These are phyloP conservation scores for Abscondita cerata DNA, from an alignment of 2,888 invertebrate genomes.

Conservation along the genomic window DNA sequence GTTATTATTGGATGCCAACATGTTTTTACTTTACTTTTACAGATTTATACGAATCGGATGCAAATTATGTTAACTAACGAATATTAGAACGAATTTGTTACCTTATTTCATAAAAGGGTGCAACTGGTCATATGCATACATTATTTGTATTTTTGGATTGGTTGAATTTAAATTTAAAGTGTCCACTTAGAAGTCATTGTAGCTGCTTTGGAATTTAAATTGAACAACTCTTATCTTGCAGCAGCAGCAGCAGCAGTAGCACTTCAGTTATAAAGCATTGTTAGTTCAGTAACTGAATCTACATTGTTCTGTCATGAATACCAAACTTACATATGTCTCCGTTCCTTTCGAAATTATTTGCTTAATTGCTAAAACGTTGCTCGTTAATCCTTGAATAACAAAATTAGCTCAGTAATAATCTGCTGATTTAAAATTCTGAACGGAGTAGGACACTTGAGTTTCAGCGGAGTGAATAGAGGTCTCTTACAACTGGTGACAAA, in stretches of 20 bases:
- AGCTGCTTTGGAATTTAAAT: conserved; percentile 58
- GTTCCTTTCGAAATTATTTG: background rate
- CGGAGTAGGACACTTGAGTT: conserved; percentile 8
- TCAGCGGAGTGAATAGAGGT: conserved; percentile 23
- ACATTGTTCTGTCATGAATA: conserved; percentile 53
- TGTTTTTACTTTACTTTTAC: conserved; percentile 32
- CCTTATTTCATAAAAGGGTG: conserved; percentile 37
- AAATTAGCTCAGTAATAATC: conserved; percentile 9
- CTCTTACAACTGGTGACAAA: conserved; percentile 46
- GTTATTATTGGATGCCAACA: conserved; percentile 25
- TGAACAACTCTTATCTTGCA: conserved; percentile 57
- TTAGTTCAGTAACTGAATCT: conserved; percentile 56
- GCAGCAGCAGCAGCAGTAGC: conserved; percentile 55
- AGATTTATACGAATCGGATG: conserved; percentile 38
- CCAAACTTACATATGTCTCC: conserved; percentile 45
- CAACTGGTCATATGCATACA: conserved; percentile 41
- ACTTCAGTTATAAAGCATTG: conserved; percentile 58
- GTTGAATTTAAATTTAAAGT: conserved; percentile 50
- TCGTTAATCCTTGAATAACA: conserved; percentile 8
- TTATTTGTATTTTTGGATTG: too few relatives aligned
- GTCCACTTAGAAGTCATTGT: conserved; percentile 56
- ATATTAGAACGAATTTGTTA: conserved; percentile 9
- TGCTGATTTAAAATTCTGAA: conserved; percentile 9
- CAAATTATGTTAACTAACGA: conserved; percentile 25
- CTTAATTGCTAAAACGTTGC: conserved; percentile 3